phyloP scores from a whole-genome alignment of 2,888 invertebrate species.

The Nasonovia ribisnigri region DNA sequence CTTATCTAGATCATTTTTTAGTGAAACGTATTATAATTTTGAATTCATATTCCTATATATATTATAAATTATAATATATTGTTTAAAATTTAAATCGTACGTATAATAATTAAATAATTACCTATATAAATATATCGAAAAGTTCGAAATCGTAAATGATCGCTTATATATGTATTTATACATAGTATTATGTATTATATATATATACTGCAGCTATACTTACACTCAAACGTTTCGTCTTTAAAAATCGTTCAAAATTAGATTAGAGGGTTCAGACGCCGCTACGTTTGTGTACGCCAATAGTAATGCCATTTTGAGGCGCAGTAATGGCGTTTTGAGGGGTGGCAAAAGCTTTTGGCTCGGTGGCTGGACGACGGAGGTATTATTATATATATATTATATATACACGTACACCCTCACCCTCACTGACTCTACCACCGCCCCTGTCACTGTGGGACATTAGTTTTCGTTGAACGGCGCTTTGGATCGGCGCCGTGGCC shows the following conservation, averaged over 20 bases:
- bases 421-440: background rate
- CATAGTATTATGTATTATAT: too few species aligned
- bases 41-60: background rate
- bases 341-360: slow-evolving; percentile 41
- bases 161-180: background rate
- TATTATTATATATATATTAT: background rate
- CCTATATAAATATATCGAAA: background rate
- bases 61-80: background rate
- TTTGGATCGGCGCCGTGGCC: slow-evolving; percentile 35
- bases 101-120: background rate
- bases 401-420: background rate
- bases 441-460: background rate
- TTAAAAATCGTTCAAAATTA: slow-evolving; percentile 59
- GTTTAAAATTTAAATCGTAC: background rate
- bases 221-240: background rate
- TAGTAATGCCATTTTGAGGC: slow-evolving; percentile 37
- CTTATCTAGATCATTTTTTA: background rate
- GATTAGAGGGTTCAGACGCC: slow-evolving; percentile 37
- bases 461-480: slow-evolving; percentile 48
- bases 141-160: background rate
- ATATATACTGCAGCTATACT: background rate
- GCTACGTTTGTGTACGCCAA: slow-evolving; percentile 13
- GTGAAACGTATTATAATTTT: background rate
- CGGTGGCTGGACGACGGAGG: background rate
- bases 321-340: slow-evolving; percentile 55